Base-by-base conservation (phyloP, 2,113 vertebrate species). In the Oophaga pumilio region DNA sequence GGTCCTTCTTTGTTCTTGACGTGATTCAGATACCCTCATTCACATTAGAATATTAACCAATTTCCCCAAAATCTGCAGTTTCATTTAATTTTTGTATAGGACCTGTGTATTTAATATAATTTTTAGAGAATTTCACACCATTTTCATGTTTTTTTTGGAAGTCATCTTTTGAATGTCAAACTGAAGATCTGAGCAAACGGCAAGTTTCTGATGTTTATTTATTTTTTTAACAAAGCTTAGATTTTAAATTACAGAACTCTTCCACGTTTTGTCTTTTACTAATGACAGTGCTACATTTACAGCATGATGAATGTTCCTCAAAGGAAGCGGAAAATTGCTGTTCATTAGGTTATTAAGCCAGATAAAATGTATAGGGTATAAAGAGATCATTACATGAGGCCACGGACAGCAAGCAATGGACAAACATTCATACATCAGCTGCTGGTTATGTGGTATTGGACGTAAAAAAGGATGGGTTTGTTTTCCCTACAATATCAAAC, bases 271-370 rank as follows among this genome's bases (percentile, higher is more conserved):
- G 33, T 74, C 71, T 74, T 49, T 49, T 22, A 18, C 33, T 26
- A 24, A 28, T 28, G 24, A 28, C 11, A 59, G 53, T 13, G 77
- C 56, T 79, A 33, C 56, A 57, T 59, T 79, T 59, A 79, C 50
- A 20, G 56, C 2, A 59, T 59, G 77, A 79, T 79, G 77, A 26
- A 78, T 78, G 76, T 28, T 26, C 52, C 53, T 59, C 24, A 10
- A 59, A 28, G 26, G 53, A 79, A 33, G 77, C 77, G 28, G 53
- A 79, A 79, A 79, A 79, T 79, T 79, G 77, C 77, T 57, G 56
- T 59, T 79, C 24, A 59, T 79, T 79, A 79, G 24, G 24, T 79
- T 59, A 59, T 28, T 59, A 56, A 28, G 8, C 26, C 24, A 33
- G 53, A 59, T 9, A 57, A 79, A 79, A 79, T 28, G 15, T 59